Evolutionary conservation across 2,888 invertebrate species (phyloP).

Genomic region (Agonopterix alstromeriana): DNA sequence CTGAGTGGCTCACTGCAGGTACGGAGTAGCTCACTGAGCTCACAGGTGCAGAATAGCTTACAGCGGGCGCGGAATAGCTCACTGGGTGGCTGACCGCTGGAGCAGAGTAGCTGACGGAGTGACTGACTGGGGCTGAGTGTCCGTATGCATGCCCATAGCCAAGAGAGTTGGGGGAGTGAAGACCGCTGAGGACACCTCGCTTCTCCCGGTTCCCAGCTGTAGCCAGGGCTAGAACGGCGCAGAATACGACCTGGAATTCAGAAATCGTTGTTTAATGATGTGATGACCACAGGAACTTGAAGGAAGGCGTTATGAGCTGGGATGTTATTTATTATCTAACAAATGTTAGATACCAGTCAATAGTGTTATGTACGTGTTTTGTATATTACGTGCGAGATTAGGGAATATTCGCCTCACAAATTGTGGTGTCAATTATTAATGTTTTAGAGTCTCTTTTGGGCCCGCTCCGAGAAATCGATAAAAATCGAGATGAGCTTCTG

Average conservation of each 20-base stretch:
- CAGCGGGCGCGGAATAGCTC: slow-evolving; percentile 3
- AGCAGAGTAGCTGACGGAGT: slow-evolving; percentile 1
- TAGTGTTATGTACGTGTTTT: too few relatives aligned
- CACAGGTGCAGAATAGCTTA: slow-evolving; percentile 10
- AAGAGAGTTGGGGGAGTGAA: slow-evolving; percentile 9
- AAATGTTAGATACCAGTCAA: too few relatives aligned
- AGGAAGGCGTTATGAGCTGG: background rate
- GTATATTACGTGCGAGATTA: too few relatives aligned
- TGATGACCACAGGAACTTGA: background rate
- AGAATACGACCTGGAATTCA: slow-evolving; percentile 13
- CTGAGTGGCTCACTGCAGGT: background rate
- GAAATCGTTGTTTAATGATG: background rate
- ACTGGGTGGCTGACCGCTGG: slow-evolving; percentile 1
- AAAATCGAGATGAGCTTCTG: too few relatives aligned
- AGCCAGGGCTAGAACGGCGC: slow-evolving; percentile 23
- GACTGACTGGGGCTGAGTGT: slow-evolving; percentile 8
- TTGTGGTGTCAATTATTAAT: too few relatives aligned
- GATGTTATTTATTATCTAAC: background rate
- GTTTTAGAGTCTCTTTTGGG: too few relatives aligned
- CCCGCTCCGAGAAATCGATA: too few relatives aligned
- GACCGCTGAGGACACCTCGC: slow-evolving; percentile 29
- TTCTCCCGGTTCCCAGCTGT: slow-evolving; percentile 32
- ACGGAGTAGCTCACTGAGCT: background rate
- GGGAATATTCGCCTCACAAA: too few relatives aligned
- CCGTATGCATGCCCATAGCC: slow-evolving; percentile 4